Conservation (phyloP, 2,113 vertebrate species). For the Micronycteris hirsuta region DNA sequence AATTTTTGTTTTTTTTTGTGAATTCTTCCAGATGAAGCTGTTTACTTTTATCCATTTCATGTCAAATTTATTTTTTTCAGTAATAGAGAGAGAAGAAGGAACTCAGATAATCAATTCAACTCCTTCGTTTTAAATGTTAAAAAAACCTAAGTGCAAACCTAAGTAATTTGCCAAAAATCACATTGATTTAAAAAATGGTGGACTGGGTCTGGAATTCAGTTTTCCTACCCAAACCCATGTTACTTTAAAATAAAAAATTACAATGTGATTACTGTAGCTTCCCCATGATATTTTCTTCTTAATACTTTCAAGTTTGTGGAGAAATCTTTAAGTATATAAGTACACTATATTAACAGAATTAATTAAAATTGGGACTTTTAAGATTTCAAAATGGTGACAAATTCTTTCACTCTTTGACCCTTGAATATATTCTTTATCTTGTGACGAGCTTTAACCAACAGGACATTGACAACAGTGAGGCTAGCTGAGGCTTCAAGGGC, state of each 20-base stretch:
- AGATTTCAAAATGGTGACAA: not conserved
- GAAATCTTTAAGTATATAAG: not conserved
- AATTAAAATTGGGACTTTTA: not conserved
- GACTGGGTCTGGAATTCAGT: not conserved
- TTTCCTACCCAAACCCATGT: not conserved
- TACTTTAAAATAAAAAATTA: not conserved
- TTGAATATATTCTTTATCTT: not conserved
- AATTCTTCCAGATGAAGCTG: constrained; percentile 12
- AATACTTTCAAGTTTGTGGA: not conserved
- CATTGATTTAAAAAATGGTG: not conserved
- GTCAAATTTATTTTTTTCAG: not conserved
- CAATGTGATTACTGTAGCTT: not conserved
- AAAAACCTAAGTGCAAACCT: not conserved
- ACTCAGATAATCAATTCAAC: not conserved
- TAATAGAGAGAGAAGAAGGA: not conserved
- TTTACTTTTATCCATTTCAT: not conserved
- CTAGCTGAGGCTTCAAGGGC: not conserved
- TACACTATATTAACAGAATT: not conserved
- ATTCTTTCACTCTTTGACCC: not conserved
- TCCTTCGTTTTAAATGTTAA: not conserved
- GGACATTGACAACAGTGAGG: not conserved
- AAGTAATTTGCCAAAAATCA: not conserved
- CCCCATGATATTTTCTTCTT: not conserved
- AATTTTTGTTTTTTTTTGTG: not conserved
- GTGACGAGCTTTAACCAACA: not conserved